These are phyloP conservation scores for Neoascia interrupta DNA, from an alignment of 2,888 invertebrate species.

Conservation along the genomic window DNA sequence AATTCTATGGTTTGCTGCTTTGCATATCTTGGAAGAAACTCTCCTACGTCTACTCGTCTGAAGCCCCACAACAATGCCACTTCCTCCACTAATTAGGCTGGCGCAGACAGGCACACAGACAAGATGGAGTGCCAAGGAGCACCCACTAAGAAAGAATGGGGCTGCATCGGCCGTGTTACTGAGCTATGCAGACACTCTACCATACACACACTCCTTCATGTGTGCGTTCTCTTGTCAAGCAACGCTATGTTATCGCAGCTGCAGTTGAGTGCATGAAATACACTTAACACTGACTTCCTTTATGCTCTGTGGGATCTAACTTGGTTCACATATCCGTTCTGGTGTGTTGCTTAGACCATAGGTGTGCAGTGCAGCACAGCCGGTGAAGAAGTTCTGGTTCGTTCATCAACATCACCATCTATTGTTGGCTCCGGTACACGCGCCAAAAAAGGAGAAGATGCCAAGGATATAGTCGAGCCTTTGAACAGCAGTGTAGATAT, in stretches of 20 bases:
- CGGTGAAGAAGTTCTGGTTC: conserved; percentile 1
- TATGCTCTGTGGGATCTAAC: conserved; percentile 2
- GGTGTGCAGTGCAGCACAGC: background rate
- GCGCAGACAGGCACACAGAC: conserved; percentile 23
- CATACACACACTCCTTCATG: conserved; percentile 10
- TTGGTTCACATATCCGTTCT: conserved; percentile 54
- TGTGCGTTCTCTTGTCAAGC: too few species aligned
- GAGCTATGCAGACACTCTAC: too few species aligned
- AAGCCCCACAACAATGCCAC: conserved; percentile 55
- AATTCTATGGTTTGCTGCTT: conserved; percentile 13
- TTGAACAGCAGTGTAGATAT: too few species aligned
- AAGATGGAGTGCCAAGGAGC: conserved; percentile 7
- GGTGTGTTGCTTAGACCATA: conserved; percentile 32
- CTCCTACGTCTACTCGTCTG: background rate
- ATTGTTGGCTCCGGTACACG: conserved; percentile 5
- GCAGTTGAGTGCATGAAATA: conserved; percentile 3
- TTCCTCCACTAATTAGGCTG: conserved; percentile 46
- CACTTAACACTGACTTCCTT: background rate
- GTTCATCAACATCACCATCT: background rate
- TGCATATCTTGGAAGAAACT: conserved; percentile 2
- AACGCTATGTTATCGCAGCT: too few species aligned
- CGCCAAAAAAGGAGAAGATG: conserved; percentile 42
- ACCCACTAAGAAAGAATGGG: background rate
- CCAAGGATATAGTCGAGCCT: background rate
- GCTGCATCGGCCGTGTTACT: background rate